Conservation (phyloP, 23 tunicate genomes). For the Phallusia fumigata region DNA sequence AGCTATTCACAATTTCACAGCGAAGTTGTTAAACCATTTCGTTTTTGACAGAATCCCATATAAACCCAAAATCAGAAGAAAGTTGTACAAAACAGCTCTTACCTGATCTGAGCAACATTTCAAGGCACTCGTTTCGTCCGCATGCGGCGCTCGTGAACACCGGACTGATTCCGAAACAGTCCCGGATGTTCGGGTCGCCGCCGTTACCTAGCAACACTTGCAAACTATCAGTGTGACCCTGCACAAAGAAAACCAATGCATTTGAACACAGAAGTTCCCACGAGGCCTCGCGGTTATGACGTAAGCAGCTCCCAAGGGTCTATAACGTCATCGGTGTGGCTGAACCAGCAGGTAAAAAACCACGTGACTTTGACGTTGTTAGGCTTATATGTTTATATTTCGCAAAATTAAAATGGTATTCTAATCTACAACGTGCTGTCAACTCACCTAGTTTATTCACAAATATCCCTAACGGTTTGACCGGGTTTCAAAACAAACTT, state of each 20-base stretch:
- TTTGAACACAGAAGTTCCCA: neutral
- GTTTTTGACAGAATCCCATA: no score
- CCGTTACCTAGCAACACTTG: constrained; percentile 45
- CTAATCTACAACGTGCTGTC: no score
- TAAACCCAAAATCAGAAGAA: no score
- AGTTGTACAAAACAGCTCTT: no score
- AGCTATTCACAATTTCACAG: no score
- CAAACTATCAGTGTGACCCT: constrained; percentile 62
- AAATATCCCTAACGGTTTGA: no score
- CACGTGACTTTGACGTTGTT: no score
- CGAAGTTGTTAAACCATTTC: no score
- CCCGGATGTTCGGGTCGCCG: constrained; percentile 67
- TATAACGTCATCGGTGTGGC: neutral
- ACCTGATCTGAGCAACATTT: constrained; percentile 54
- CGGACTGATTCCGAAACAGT: constrained; percentile 78
- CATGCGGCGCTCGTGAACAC: constrained; percentile 88
- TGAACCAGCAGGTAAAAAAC: neutral
- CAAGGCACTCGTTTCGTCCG: constrained; percentile 71
- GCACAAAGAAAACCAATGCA: neutral
- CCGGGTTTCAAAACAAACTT: no score
- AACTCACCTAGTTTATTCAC: no score
- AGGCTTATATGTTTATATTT: no score
- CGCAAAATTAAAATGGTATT: no score
- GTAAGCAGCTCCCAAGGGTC: neutral
- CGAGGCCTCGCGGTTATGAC: neutral